Base-by-base conservation (phyloP, 53 echinoderm and acorn worm species). In the Paracentrotus lividus region DNA sequence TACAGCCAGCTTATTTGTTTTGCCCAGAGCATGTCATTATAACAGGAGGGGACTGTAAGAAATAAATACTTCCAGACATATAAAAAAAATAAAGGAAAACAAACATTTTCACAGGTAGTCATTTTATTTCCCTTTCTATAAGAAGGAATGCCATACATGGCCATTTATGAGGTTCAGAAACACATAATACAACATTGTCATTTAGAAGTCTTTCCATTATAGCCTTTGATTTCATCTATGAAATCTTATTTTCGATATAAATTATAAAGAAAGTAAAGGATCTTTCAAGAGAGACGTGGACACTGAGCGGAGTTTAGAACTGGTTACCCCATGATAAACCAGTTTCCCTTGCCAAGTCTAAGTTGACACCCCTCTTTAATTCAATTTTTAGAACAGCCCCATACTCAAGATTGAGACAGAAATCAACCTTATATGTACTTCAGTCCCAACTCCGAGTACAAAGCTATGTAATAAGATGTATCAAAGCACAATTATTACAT, bases 61-160 rank as follows among this genome's bases (percentile, higher is more conserved):
- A 33, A 77, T 2, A 42, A 38, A 42, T 15, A 23, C 42, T 77
- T 38, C 21, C 88, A 88, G 18, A 88, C 24, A 18, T 20, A n/a
- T n/a, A n/a, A n/a, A 8, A 90, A 49, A 14, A 66, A 69, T 53
- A 72, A 51, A 69, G 72, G 32, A 55, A 90, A 72, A 51, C 13
- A 18, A 90, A 18, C 69, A 69, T 68, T 52, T 90, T 38, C 68
- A 90, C 72, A 90, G 75, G 90, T 90, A 32, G 68, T 90, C 68
- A 72, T 90, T 90, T 81, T 90, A 75, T 90, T 90, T 51, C 75
- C 90, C 69, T 90, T 90, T 49, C 72, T 90, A 90, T 90, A 72
- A 90, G 90, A 90, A 72, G 90, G 72, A 89, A 54, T 42, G 89
- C 89, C 89, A 64, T 60, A 64, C 43, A 1, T 43, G 89, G 89